A percentile compares a stretch with the other conserved stretches of the same genome.
Evolutionary conservation across 2,113 vertebrate species (phyloP).

Genomic region (Theristicus caerulescens): DNA sequence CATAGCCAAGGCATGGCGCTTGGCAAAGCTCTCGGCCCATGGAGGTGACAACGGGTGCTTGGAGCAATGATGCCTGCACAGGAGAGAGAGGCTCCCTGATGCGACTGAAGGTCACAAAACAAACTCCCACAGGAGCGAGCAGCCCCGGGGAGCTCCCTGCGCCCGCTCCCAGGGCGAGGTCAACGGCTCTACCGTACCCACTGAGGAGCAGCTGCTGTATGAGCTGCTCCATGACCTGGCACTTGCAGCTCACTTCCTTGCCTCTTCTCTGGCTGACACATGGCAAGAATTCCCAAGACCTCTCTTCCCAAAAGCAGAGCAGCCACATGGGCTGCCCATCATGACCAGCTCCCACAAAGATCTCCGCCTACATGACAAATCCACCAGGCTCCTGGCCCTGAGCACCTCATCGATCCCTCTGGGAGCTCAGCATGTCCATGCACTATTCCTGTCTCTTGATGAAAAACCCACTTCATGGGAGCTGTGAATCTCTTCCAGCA

Average conservation of each 20-base stretch:
- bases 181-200: neutral
- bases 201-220: neutral
- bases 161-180: neutral
- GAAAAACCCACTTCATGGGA: neutral
- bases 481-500: neutral
- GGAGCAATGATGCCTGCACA: neutral
- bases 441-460: neutral
- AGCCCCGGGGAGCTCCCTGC: neutral
- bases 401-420: neutral
- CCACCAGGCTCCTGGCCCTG: neutral
- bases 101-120: neutral
- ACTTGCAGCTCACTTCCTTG: fast-evolving
- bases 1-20: neutral
- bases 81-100: neutral
- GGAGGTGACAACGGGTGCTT: neutral
- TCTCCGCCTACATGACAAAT: neutral
- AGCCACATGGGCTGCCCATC: fast-evolving
- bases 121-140: neutral
- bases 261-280: neutral
- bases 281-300: neutral
- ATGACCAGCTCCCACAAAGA: neutral
- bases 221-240: fast-evolving
- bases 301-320: neutral
- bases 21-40: neutral
- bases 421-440: neutral